Base-by-base conservation (phyloP, 2,797 vertebrate genomes). In the Synaphobranchus kaupii region DNA sequence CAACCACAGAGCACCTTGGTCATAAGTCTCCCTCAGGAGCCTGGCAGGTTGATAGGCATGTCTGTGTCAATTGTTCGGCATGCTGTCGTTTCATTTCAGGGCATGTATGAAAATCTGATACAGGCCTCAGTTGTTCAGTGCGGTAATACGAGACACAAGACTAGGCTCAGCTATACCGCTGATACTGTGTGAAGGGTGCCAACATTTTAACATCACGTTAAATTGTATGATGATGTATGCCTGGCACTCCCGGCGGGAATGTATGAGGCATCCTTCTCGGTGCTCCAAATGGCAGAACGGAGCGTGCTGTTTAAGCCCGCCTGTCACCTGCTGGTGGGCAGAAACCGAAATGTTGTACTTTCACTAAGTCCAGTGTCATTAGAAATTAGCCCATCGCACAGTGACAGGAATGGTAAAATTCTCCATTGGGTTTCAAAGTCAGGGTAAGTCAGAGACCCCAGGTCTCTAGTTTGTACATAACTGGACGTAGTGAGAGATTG, bases 181-280 rank as follows among this genome's bases (percentile, higher is more conserved):
- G 73, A 39, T 78, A 22, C 12, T 6, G 22, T n/a, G 44, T 81
- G 8, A 25, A 3, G 25, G 47, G 20, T 50, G 47, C 44, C 47
- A 81, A 81, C 47, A 3, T 34, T 81, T 81, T 20, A 78, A 78
- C 84, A 56, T 50, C 71, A 44, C 66, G 78, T 84, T 78, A 84
- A 87, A 78, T 39, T 84, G 83, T 54, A 87, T 44, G 71, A 80
- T 44, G 34, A 84, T 63, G 87, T 44, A 2, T 54, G 34, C 50
- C 68, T 78, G 50, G 39, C 68, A 7, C 84, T 60, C 34, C 3
- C 31, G 6, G 54, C 22, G 4, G 39, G 84, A 31, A 60, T 25
- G 34, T 39, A 58, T 28, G 22, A 58, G 15, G 50, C 63, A 47
- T 25, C 47, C 7, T 78, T 47, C 83, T 20, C 25, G n/a, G 28